A percentile compares a stretch with the other conserved stretches of the same genome.
phyloP scores from a whole-genome alignment of 1,140 invertebrate species.

The Aphelenchoides avenae region DNA sequence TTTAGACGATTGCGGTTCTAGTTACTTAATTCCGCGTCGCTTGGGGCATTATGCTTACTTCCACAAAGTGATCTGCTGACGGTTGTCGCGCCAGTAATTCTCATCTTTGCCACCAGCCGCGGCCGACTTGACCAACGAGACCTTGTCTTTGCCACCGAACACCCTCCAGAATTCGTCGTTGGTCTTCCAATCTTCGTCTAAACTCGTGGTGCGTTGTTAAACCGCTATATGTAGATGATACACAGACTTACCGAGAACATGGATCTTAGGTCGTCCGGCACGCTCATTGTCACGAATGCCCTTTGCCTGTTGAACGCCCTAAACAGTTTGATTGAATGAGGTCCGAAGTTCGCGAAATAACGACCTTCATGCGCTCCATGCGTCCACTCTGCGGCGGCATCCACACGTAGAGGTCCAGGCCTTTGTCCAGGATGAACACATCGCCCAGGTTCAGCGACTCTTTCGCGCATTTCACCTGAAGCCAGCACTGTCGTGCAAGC shows the following conservation, averaged over 20 bases:
- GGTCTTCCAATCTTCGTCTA: slow-evolving; percentile 55
- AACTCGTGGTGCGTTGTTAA: no score
- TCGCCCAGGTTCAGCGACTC: slow-evolving; percentile 82
- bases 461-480: slow-evolving; percentile 71
- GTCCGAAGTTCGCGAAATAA: neutral
- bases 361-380: slow-evolving; percentile 62
- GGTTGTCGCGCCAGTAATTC: slow-evolving; percentile 51
- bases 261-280: slow-evolving; percentile 49
- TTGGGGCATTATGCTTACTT: slow-evolving; percentile 30
- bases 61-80: slow-evolving; percentile 49
- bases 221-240: no score
- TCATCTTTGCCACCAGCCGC: slow-evolving; percentile 50
- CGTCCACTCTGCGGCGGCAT: slow-evolving; percentile 64
- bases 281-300: slow-evolving; percentile 52
- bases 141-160: slow-evolving; percentile 45
- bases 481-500: no score
- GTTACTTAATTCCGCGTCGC: no score
- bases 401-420: slow-evolving; percentile 71
- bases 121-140: slow-evolving; percentile 39
- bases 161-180: slow-evolving; percentile 49
- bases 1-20: no score
- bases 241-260: slow-evolving; percentile 38
- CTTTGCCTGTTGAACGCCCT: slow-evolving; percentile 47
- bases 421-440: slow-evolving; percentile 79
- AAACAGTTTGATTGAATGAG: no score